Percentiles rank a stretch among this genome's conserved stretches.
These are phyloP conservation scores for Hypercompe scribonia DNA, from an alignment of 2,888 invertebrate genomes.

Conservation along the genomic window DNA sequence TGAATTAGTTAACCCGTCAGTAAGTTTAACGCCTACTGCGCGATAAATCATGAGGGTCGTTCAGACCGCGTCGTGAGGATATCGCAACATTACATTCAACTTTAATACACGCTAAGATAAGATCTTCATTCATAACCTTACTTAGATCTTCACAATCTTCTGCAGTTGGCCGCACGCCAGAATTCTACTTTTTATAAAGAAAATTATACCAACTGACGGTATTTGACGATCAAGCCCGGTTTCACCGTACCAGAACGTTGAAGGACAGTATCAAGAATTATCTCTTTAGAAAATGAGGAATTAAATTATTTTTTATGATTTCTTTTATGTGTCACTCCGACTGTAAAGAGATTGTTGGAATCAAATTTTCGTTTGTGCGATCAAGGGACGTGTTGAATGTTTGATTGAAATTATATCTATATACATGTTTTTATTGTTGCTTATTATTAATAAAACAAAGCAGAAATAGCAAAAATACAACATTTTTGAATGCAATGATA, in stretches of 20 bases:
- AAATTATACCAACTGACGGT: constrained; percentile 6
- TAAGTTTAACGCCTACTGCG: background rate
- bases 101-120: constrained; percentile 1
- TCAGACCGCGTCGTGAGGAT: background rate
- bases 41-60: background rate
- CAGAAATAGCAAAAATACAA: too few species aligned
- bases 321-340: background rate
- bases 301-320: background rate
- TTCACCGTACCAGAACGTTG: constrained; percentile 7
- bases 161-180: constrained; percentile 13
- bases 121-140: constrained; percentile 34
- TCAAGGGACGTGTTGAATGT: background rate
- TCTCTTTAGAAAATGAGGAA: constrained; percentile 3
- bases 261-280: constrained; percentile 4
- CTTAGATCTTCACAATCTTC: constrained; percentile 21
- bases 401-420: background rate
- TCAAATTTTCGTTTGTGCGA: background rate
- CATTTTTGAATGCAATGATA: too few species aligned
- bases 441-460: background rate
- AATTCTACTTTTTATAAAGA: constrained; percentile 8
- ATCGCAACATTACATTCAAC: constrained; percentile 1
- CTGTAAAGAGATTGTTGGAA: background rate
- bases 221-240: constrained; percentile 6
- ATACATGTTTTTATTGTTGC: background rate
- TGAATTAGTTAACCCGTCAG: background rate